Evolutionary conservation across 2,113 vertebrate genomes (phyloP).

Genomic region (Stegostoma tigrinum): DNA sequence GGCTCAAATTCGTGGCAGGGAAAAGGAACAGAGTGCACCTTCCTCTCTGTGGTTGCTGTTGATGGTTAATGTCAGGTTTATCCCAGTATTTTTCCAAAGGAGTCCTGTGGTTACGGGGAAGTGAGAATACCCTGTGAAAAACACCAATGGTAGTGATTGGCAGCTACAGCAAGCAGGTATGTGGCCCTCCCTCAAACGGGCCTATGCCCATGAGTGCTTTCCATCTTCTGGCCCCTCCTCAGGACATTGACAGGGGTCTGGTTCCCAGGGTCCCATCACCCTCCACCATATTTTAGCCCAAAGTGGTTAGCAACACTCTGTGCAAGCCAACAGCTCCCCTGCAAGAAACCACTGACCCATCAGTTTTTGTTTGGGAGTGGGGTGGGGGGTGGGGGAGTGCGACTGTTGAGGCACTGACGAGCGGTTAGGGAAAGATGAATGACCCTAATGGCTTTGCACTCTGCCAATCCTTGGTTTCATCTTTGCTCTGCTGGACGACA

Average conservation of each 20-base stretch:
- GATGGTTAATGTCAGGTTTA: neutral
- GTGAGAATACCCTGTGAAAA: neutral
- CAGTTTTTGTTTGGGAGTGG: too few species aligned
- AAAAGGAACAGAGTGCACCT: neutral
- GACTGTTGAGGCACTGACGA: neutral
- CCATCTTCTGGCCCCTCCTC: neutral
- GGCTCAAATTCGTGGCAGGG: neutral
- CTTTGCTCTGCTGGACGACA: too few species aligned
- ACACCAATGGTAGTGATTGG: neutral
- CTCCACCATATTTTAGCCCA: neutral
- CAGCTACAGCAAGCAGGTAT: neutral
- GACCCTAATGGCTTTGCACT: neutral
- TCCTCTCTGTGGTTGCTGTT: neutral
- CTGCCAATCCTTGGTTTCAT: neutral
- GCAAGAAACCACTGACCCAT: too few species aligned
- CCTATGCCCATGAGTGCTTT: neutral
- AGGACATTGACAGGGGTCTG: neutral
- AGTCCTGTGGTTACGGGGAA: neutral
- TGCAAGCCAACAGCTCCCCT: neutral
- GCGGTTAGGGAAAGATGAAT: neutral
- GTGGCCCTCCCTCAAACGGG: neutral
- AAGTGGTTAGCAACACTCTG: neutral
- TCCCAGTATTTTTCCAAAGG: neutral
- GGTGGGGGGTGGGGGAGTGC: too few species aligned
- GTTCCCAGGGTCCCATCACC: neutral